Evolutionary conservation across 1,140 invertebrate species (phyloP), one percentile per base, ranked within the genome.

Genomic region (Lethrus apterus): DNA sequence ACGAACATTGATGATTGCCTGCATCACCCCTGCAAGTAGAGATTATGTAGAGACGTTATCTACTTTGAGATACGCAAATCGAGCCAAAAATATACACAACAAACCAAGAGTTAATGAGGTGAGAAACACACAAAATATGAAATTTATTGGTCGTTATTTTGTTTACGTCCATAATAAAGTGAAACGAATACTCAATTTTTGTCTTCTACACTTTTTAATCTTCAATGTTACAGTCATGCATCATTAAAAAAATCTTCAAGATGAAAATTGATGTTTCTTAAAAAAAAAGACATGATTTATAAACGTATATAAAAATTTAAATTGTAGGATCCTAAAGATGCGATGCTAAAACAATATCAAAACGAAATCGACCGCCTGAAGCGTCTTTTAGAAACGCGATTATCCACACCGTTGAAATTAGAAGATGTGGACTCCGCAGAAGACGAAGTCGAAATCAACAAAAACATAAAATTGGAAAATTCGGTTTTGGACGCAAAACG

Each of bases 81-180:
- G 93, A 52, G 93, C 92, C 3, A 92, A 95, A 66, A 93, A 92
- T 60, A 96, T 96, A 44, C 81, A 88, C 58, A 96, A 96, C 65
- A 89, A 91, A 57, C 92, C 92, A 0, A 81, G 79, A 59, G 83
- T 96, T 7, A 96, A 96, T 67, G 91, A 96, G 68, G 86, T 60
- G 40, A 47, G 9, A 9, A 13, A 19, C 18, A 14, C 14, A 46
- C 4, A 14, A 23, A 30, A 35, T 4, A n/a, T n/a, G n/a, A n/a
- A n/a, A n/a, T n/a, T n/a, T n/a, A n/a, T n/a, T n/a, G n/a, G n/a
- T n/a, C n/a, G n/a, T n/a, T n/a, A n/a, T n/a, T n/a, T n/a, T n/a
- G n/a, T n/a, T n/a, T n/a, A n/a, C n/a, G n/a, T n/a, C n/a, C n/a
- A n/a, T n/a, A n/a, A n/a, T n/a, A n/a, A n/a, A n/a, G n/a, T n/a